Evolutionary conservation across 2,888 invertebrate species (phyloP).

Genomic region (Pedicia rivosa): DNA sequence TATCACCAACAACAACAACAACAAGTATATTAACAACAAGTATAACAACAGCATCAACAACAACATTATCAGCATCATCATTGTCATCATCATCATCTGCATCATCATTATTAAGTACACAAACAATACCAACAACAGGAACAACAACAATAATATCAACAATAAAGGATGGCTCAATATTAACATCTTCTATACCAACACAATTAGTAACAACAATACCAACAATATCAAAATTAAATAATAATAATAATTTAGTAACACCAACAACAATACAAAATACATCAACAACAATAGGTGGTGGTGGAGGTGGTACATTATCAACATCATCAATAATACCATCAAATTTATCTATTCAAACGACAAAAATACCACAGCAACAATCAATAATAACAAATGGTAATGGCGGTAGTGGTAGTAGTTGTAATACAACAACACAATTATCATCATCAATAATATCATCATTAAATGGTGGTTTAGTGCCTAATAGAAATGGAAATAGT

Average conservation of each 20-base stretch:
- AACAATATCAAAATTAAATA: conserved; percentile 2
- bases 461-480: not conserved
- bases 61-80: no score
- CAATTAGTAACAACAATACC: not conserved
- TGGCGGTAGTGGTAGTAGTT: not conserved
- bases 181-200: no score
- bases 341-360: no score
- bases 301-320: no score
- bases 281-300: conserved; percentile 1
- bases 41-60: conserved; percentile 10
- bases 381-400: no score
- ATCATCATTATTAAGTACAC: conserved; percentile 14
- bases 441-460: conserved; percentile 1
- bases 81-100: not conserved
- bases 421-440: not conserved
- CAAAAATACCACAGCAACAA: no score
- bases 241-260: no score
- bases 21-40: conserved; percentile 5
- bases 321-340: no score
- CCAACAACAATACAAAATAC: conserved; percentile 5
- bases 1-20: conserved; percentile 1
- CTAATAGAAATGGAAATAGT: conserved; percentile 3
- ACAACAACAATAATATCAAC: no score
- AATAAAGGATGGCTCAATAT: no score
- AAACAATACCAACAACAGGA: conserved; percentile 11